A percentile compares a stretch with the other conserved stretches of the same genome.
Conservation (phyloP, 2,113 vertebrate species). For the Andinoacara biseriatus region DNA sequence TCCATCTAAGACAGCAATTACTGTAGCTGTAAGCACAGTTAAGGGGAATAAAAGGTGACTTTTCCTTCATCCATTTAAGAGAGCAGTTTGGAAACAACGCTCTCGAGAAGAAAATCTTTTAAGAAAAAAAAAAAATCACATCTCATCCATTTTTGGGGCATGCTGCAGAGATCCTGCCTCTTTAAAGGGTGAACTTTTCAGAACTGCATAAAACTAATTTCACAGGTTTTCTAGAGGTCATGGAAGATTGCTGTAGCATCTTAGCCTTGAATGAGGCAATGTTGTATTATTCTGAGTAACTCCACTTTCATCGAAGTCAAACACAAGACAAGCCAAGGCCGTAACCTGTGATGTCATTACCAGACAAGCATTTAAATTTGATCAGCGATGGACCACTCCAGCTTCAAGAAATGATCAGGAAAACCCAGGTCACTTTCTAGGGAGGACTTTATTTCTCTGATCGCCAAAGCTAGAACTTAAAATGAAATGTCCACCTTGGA, state of each 20-base stretch:
- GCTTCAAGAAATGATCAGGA: neutral
- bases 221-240: slow-evolving; percentile 9
- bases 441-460: neutral
- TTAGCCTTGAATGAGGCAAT: slow-evolving; percentile 2
- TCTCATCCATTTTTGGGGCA: neutral
- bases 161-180: neutral
- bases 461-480: neutral
- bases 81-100: slow-evolving; percentile 34
- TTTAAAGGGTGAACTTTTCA: slow-evolving; percentile 24
- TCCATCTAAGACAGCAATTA: slow-evolving; percentile 68
- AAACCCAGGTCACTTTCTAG: neutral
- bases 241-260: neutral
- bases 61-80: slow-evolving; percentile 37
- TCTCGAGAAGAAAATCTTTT: slow-evolving; percentile 26
- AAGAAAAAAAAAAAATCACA: slow-evolving; percentile 30
- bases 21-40: slow-evolving; percentile 52
- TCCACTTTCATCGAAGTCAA: slow-evolving; percentile 10
- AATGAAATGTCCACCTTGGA: neutral
- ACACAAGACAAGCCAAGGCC: neutral
- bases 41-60: slow-evolving; percentile 62
- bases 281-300: neutral
- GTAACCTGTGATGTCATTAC: neutral
- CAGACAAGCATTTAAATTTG: neutral
- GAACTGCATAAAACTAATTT: slow-evolving; percentile 22
- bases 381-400: neutral